Conservation (phyloP, 2,113 vertebrate species). For the Phoenicopterus ruber region DNA sequence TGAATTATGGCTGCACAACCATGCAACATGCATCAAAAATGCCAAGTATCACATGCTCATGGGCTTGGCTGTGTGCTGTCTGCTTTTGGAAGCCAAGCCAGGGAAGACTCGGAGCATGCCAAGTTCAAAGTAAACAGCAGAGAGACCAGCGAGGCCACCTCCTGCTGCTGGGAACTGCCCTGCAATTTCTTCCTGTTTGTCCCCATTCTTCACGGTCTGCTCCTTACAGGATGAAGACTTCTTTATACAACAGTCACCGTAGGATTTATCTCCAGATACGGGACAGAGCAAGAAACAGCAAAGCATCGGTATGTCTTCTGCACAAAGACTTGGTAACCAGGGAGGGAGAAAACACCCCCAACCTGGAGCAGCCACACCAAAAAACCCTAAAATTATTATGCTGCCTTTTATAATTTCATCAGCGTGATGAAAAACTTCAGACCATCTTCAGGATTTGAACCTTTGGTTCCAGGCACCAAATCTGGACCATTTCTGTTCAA, state of each 20-base stretch:
- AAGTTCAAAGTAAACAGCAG: constrained; percentile 46
- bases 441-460: background rate
- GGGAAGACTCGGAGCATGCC: constrained; percentile 29
- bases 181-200: constrained; percentile 19
- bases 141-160: constrained; percentile 41
- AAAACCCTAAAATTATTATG: background rate
- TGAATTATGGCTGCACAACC: background rate
- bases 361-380: background rate
- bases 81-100: constrained; percentile 25
- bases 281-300: background rate
- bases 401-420: background rate
- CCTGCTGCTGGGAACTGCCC: constrained; percentile 58
- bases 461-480: background rate
- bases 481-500: background rate
- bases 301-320: background rate
- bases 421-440: background rate
- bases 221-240: background rate
- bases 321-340: background rate
- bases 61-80: constrained; percentile 41
- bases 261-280: background rate
- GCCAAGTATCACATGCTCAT: constrained; percentile 2
- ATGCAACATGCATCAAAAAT: background rate
- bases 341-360: background rate
- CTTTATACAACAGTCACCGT: accelerated
- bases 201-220: background rate